Conservation (phyloP, 1,140 invertebrate species). For the Aphidius gifuensis region DNA sequence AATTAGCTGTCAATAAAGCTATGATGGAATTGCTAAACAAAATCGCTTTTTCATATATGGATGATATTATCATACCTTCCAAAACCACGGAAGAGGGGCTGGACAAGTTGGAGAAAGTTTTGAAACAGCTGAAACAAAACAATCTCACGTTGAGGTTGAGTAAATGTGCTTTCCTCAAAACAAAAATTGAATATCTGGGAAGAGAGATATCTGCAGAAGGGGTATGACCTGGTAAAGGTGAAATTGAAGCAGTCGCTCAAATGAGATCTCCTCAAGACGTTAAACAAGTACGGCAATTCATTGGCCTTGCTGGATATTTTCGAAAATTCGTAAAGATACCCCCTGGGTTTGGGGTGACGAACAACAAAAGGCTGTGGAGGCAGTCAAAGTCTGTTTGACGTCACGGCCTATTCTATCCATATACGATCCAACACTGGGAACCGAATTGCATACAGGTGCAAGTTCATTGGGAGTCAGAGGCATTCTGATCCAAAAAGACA, state of each 20-base stretch:
- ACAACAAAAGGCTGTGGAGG: not conserved
- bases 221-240: constrained; percentile 29
- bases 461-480: constrained; percentile 32
- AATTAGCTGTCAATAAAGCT: constrained; percentile 30
- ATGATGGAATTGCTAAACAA: constrained; percentile 25
- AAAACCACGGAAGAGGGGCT: constrained; percentile 23
- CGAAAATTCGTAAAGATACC: constrained; percentile 33
- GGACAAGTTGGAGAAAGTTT: constrained; percentile 23
- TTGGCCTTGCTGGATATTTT: constrained; percentile 40
- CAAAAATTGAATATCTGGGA: constrained; percentile 30
- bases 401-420: constrained; percentile 39
- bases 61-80: constrained; percentile 32
- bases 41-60: constrained; percentile 30
- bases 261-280: constrained; percentile 36
- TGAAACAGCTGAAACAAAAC: constrained; percentile 18
- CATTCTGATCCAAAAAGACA: constrained; percentile 35
- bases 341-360: constrained; percentile 8
- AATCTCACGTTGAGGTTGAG: constrained; percentile 25
- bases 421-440: constrained; percentile 26
- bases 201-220: constrained; percentile 24
- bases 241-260: constrained; percentile 37
- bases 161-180: constrained; percentile 33
- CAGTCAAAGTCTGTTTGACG: constrained; percentile 1
- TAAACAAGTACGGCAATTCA: constrained; percentile 35
- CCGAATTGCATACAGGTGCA: constrained; percentile 35